Conservation (phyloP, 2,888 invertebrate species). For the Trachelus stipa region DNA sequence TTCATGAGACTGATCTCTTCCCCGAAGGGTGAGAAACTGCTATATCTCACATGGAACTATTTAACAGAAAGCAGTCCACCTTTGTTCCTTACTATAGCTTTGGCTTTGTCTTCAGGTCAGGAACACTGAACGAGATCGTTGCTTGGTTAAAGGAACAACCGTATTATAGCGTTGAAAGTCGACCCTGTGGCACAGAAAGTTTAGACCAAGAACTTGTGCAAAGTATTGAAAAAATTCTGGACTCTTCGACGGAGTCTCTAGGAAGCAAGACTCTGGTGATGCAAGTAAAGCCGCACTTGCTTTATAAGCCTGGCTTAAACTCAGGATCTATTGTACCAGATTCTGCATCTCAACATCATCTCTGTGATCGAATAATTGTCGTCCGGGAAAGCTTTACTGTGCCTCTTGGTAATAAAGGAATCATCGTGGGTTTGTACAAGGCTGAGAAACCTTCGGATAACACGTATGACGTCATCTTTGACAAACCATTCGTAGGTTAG, state of each 20-base stretch:
- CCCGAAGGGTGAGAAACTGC: constrained; percentile 68
- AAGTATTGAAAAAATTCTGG: constrained; percentile 69
- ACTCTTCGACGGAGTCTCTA: constrained; percentile 45
- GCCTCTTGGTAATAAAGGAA: constrained; percentile 86
- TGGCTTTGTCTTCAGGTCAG: constrained; percentile 43
- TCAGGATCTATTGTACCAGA: constrained; percentile 75
- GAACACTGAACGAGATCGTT: constrained; percentile 68
- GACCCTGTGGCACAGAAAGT: constrained; percentile 78
- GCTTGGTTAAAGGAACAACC: constrained; percentile 81
- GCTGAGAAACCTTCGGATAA: constrained; percentile 70
- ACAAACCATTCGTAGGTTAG: constrained; percentile 73
- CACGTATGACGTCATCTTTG: constrained; percentile 85
- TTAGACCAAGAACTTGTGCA: constrained; percentile 77
- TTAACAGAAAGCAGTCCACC: background rate
- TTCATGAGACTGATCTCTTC: constrained; percentile 78
- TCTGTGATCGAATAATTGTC: constrained; percentile 89
- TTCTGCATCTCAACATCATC: constrained; percentile 72
- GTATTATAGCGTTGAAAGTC: constrained; percentile 69
- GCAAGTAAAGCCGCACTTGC: constrained; percentile 83
- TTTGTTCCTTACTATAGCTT: background rate
- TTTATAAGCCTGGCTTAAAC: constrained; percentile 75
- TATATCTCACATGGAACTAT: background rate
- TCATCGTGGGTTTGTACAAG: constrained; percentile 78
- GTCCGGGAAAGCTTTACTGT: constrained; percentile 80
- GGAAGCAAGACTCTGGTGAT: constrained; percentile 72